Evolutionary conservation across 1,140 invertebrate genomes (phyloP), one percentile per base, ranked within the genome.

Genomic region (Calosoma granatense): DNA sequence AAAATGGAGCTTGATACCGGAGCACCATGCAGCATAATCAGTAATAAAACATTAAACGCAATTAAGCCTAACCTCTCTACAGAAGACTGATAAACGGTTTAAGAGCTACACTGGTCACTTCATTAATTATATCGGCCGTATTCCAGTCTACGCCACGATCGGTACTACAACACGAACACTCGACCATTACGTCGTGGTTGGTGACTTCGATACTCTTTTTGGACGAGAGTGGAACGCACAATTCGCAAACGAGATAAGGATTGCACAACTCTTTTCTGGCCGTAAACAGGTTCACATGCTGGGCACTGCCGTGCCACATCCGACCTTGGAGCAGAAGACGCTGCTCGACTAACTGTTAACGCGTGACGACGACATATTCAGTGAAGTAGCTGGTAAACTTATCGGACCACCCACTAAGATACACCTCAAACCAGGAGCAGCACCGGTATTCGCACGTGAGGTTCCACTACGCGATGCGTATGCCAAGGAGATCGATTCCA

Each of bases 201-300:
- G 55, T 9, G 47, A 59, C 2, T 59, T 54, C 6, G 59, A 64
- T 23, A 22, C 62, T 1, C 21, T 61, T 1, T 53, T 63, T 55
- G 54, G n/a, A n/a, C n/a, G n/a, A n/a, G 64, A 62, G 54, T 63
- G 64, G 60, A 62, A 64, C 26, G 9, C 30, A 1, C n/a, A 60
- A 53, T 63, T 64, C 47, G 57, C 9, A 2, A 36, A 47, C 11
- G 56, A 41, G 57, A 55, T 60, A 2, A 55, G n/a, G n/a, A 57
- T 54, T 61, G 22, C n/a, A n/a, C n/a, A n/a, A n/a, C n/a, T n/a
- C n/a, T n/a, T n/a, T n/a, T n/a, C n/a, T n/a, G n/a, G n/a, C n/a
- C n/a, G n/a, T n/a, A 20, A 58, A 4, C 14, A 11, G 11, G 22
- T 43, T 58, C 22, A 17, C n/a, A 4, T 6, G 20, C 12, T 19